Percentiles rank a stretch among this genome's conserved stretches.
Conservation (phyloP, 1,140 invertebrate species). For the Caenorhabditis brenneri region DNA sequence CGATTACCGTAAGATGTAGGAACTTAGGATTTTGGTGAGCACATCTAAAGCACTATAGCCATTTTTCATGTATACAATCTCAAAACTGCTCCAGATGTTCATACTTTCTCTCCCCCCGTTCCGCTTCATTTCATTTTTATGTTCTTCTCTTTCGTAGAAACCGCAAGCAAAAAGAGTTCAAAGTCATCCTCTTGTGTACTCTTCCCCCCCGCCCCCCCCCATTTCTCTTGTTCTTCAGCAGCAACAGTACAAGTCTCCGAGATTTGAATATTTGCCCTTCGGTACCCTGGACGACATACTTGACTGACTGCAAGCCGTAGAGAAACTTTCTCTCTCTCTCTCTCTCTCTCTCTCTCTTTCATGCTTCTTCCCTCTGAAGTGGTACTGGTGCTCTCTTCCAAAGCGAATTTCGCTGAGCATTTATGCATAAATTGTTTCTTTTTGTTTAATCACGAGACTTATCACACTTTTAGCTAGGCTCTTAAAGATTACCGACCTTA, state of each 20-base stretch:
- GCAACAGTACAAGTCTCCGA: conserved; percentile 32
- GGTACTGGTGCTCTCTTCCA: background rate
- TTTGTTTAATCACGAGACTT: too few relatives aligned
- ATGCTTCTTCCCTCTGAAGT: background rate
- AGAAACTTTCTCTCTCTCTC: background rate
- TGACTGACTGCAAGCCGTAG: conserved; percentile 41
- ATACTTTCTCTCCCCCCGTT: background rate
- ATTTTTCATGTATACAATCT: too few relatives aligned
- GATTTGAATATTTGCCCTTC: conserved; percentile 36
- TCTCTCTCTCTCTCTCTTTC: background rate
- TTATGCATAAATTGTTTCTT: too few relatives aligned
- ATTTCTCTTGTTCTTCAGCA: too few relatives aligned
- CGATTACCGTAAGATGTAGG: too few relatives aligned
- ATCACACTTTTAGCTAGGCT: too few relatives aligned
- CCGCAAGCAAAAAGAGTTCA: too few relatives aligned
- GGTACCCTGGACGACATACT: background rate
- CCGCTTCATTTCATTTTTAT: background rate
- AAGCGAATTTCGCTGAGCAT: too few relatives aligned
- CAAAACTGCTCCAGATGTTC: too few relatives aligned
- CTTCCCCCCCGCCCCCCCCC: background rate
- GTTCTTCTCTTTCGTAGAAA: background rate
- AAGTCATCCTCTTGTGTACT: background rate
- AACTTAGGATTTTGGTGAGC: too few relatives aligned
- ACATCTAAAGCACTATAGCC: too few relatives aligned
- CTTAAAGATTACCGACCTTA: too few relatives aligned